phyloP scores from a whole-genome alignment of 1,140 invertebrate genomes.

The Drosophila punjabiensis region DNA sequence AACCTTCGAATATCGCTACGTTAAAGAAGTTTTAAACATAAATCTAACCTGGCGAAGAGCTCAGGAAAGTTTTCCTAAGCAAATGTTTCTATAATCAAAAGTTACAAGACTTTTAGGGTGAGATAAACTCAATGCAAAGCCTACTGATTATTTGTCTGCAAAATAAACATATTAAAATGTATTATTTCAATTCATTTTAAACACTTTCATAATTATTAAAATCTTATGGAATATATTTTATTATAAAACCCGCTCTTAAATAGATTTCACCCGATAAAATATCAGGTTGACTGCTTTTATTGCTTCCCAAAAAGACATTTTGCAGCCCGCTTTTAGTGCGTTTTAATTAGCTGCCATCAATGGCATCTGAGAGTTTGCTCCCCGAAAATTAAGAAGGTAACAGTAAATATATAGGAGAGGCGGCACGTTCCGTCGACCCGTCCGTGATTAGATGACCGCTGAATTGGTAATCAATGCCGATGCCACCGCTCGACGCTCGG shows the following conservation, averaged over 20 bases:
- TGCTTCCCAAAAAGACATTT: conserved; percentile 22
- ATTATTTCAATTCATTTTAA: neutral
- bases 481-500: conserved; percentile 41
- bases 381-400: conserved; percentile 8
- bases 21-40: too few species aligned
- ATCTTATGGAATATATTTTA: neutral
- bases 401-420: conserved; percentile 17
- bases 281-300: neutral
- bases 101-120: too few species aligned
- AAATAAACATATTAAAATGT: too few species aligned
- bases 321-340: conserved; percentile 64
- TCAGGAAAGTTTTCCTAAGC: too few species aligned
- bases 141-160: too few species aligned
- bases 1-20: too few species aligned
- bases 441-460: conserved; percentile 81
- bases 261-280: neutral
- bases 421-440: conserved; percentile 51
- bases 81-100: too few species aligned
- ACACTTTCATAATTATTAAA: too few species aligned
- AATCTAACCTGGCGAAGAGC: too few species aligned
- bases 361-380: conserved; percentile 17
- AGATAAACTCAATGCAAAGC: too few species aligned
- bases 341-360: conserved; percentile 76
- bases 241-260: neutral
- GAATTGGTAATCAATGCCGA: conserved; percentile 81